Percentiles rank a stretch among this genome's conserved stretches.
These are phyloP conservation scores for Chunga burmeisteri DNA, from an alignment of 2,113 vertebrate genomes.

Conservation along the genomic window DNA sequence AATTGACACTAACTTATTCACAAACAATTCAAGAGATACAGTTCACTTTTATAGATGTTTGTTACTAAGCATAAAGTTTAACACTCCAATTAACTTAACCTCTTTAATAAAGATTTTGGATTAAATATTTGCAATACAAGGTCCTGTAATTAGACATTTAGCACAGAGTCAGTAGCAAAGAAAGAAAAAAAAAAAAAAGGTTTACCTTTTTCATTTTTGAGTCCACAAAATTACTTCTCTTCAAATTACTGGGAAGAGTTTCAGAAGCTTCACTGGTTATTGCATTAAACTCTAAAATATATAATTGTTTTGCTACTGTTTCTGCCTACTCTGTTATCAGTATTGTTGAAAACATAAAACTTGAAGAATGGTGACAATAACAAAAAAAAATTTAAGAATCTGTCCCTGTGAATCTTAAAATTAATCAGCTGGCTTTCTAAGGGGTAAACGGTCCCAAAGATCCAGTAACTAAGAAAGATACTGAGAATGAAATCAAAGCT, in stretches of 20 bases:
- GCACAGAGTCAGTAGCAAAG: background rate
- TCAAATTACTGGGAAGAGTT: background rate
- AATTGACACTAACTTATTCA: background rate
- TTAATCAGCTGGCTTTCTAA: constrained; percentile 18
- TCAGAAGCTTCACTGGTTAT: background rate
- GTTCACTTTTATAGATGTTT: background rate
- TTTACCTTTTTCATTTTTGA: background rate
- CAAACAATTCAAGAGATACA: background rate
- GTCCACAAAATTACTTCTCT: background rate
- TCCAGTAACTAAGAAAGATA: constrained; percentile 52
- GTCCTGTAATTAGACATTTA: background rate
- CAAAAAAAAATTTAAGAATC: constrained; percentile 20
- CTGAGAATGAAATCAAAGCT: constrained; percentile 57
- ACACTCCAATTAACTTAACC: background rate
- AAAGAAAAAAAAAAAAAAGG: no score
- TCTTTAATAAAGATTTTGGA: background rate
- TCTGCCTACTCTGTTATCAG: background rate
- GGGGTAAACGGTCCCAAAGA: background rate
- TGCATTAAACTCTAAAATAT: background rate
- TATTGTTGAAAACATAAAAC: constrained; percentile 17
- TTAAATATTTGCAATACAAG: background rate
- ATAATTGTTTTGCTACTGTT: background rate
- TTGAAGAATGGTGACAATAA: background rate
- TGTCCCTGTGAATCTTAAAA: constrained; percentile 7
- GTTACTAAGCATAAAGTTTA: background rate